A percentile compares a stretch with the other conserved stretches of the same genome.
These are phyloP conservation scores for Phragmatobia fuliginosa DNA, from an alignment of 2,888 invertebrate genomes.

Conservation along the genomic window DNA sequence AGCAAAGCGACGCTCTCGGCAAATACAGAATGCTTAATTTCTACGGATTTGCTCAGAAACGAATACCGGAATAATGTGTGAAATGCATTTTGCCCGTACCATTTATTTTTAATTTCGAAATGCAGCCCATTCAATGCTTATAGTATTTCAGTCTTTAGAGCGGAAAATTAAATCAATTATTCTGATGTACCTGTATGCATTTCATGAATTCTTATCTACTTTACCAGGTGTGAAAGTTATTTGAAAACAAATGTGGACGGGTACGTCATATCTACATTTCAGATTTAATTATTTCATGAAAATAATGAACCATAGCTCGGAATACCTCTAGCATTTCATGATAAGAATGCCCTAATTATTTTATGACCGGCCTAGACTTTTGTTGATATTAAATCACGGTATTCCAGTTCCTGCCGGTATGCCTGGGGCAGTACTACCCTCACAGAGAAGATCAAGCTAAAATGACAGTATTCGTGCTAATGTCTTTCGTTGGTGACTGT, in stretches of 20 bases:
- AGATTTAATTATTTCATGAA: background rate
- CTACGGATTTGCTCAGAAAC: slow-evolving; percentile 58
- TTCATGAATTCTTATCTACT: background rate
- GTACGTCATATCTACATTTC: background rate
- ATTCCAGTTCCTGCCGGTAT: too few relatives aligned
- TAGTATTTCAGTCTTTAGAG: background rate
- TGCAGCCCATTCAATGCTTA: background rate
- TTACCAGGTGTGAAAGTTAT: background rate
- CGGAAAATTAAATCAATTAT: background rate
- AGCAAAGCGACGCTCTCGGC: slow-evolving; percentile 30
- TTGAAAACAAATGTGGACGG: background rate
- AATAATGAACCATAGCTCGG: background rate
- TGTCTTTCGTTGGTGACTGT: too few relatives aligned
- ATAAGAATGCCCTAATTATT: too few relatives aligned
- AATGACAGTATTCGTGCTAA: too few relatives aligned
- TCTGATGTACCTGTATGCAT: too few relatives aligned
- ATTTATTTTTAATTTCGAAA: slow-evolving; percentile 10
- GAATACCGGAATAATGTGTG: slow-evolving; percentile 53
- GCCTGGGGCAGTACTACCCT: too few relatives aligned
- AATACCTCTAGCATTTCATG: background rate
- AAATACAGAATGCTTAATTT: slow-evolving; percentile 60
- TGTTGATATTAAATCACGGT: too few relatives aligned
- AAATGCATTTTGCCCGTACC: slow-evolving; percentile 28
- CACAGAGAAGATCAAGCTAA: too few relatives aligned
- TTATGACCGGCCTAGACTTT: too few relatives aligned